These are phyloP conservation scores for Cyclura pinguis DNA, from an alignment of 2,797 vertebrate species.

Conservation along the genomic window DNA sequence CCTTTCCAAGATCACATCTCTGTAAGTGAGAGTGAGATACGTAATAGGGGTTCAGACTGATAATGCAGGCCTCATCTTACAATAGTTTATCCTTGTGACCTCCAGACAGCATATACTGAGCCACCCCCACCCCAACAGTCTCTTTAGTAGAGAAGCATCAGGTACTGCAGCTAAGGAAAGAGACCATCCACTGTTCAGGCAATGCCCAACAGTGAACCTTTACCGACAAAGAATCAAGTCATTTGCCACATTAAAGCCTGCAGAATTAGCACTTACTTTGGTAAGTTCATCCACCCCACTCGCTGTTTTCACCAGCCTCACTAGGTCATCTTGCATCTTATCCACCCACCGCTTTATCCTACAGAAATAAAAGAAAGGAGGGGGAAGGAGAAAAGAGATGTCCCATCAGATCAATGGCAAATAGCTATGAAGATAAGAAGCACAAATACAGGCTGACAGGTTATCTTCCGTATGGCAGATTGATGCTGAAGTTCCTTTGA, in stretches of 20 bases:
- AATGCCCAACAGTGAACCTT: not conserved
- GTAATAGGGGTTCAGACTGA: not conserved
- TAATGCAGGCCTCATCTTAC: not conserved
- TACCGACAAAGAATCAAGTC: not conserved
- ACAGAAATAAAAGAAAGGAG: slow-evolving; percentile 57
- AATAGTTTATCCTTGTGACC: not conserved
- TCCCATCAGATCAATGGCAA: slow-evolving; percentile 62
- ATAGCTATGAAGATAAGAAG: slow-evolving; percentile 5
- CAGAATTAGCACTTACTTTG: slow-evolving; percentile 80
- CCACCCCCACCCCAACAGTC: not conserved
- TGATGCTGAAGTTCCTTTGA: slow-evolving; percentile 31
- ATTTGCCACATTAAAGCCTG: not conserved
- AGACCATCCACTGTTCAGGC: not conserved
- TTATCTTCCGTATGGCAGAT: not conserved
- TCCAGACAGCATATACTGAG: no score
- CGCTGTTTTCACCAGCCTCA: slow-evolving; percentile 89
- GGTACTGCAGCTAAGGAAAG: not conserved
- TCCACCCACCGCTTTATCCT: slow-evolving; percentile 98
- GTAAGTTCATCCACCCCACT: slow-evolving; percentile 89
- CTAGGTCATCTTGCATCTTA: slow-evolving; percentile 96
- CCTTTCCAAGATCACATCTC: not conserved
- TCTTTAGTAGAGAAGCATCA: no score
- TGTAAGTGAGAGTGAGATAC: not conserved
- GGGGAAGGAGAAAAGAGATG: slow-evolving; percentile 46
- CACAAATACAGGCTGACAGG: slow-evolving; percentile 12